These are phyloP conservation scores for Ceratothoa steindachneri DNA, from an alignment of 2,888 invertebrate genomes.

Conservation along the genomic window DNA sequence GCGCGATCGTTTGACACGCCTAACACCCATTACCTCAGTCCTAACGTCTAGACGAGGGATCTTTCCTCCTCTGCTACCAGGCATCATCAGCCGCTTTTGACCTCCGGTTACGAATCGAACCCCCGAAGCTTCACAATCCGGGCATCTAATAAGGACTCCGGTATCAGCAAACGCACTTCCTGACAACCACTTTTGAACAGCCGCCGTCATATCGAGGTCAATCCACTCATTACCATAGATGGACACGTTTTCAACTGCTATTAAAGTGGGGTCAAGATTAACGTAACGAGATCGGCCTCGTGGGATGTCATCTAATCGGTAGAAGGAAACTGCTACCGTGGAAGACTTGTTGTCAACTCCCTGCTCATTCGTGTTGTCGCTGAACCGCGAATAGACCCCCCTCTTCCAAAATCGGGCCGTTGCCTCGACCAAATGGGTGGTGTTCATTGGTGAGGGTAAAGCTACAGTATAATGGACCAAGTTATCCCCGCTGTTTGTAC, in stretches of 20 bases:
- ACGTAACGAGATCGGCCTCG: constrained; percentile 23
- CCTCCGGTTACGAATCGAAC: constrained; percentile 37
- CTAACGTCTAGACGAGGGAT: constrained; percentile 43
- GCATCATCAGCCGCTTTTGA: neutral
- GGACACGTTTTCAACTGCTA: constrained; percentile 33
- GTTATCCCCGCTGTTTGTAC: constrained; percentile 27
- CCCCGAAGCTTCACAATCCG: constrained; percentile 37
- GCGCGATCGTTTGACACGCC: constrained; percentile 33
- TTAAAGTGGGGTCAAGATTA: constrained; percentile 24
- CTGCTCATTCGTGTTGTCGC: neutral
- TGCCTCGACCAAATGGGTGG: constrained; percentile 33
- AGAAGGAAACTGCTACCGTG: constrained; percentile 32
- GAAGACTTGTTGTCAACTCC: neutral
- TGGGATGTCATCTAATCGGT: constrained; percentile 25
- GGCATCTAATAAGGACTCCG: constrained; percentile 39
- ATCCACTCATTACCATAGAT: constrained; percentile 38
- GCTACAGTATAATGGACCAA: constrained; percentile 43
- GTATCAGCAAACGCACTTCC: constrained; percentile 31
- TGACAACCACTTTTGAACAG: constrained; percentile 37
- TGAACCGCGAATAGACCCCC: constrained; percentile 8
- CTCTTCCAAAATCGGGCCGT: constrained; percentile 41
- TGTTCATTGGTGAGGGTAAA: constrained; percentile 24
- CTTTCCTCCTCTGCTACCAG: constrained; percentile 27
- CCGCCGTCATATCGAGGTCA: constrained; percentile 35
- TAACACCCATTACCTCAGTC: constrained; percentile 34